Percentiles rank a stretch among this genome's conserved stretches.
Evolutionary conservation across 2,888 invertebrate species (phyloP).

Genomic region (Diarsia brunnea): DNA sequence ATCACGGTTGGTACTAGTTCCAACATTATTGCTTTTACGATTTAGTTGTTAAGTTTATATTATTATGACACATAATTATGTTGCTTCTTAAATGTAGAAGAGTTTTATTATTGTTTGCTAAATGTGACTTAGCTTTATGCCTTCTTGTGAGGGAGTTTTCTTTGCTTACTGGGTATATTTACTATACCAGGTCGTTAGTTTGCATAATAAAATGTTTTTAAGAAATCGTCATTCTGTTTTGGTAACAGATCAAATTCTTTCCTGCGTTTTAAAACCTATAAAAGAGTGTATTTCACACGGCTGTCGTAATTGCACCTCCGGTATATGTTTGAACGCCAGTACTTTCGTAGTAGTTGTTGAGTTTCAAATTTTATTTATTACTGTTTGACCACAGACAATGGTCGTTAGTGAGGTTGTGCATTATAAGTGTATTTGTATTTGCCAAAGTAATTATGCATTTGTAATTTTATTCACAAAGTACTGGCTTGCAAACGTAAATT

Average conservation of each 20-base stretch:
- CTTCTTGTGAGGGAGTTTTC: constrained; percentile 22
- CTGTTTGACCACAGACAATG: constrained; percentile 70
- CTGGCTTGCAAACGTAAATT: constrained; percentile 80
- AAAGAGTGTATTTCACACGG: constrained; percentile 81
- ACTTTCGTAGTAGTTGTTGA: constrained; percentile 74
- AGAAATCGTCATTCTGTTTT: constrained; percentile 38
- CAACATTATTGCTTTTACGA: constrained; percentile 44
- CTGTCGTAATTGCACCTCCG: constrained; percentile 71
- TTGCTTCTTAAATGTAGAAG: constrained; percentile 44
- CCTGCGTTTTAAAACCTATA: constrained; percentile 72
- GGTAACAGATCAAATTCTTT: constrained; percentile 57
- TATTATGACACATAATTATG: constrained; percentile 14
- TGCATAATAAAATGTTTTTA: constrained; percentile 52
- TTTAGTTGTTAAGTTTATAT: constrained; percentile 55
- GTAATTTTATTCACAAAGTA: constrained; percentile 80
- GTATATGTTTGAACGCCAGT: constrained; percentile 79
- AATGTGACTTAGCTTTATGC: constrained; percentile 33
- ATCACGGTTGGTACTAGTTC: constrained; percentile 32
- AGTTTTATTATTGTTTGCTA: constrained; percentile 41
- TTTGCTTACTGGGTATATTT: constrained; percentile 52
- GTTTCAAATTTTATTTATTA: constrained; percentile 78
- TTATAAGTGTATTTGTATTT: constrained; percentile 76
- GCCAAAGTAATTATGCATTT: constrained; percentile 88
- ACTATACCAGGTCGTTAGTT: constrained; percentile 31
- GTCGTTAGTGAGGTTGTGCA: constrained; percentile 76